Percentiles rank a stretch among this genome's conserved stretches.
phyloP scores from a whole-genome alignment of 2,888 invertebrate genomes.

The Sinhomidia bicolor region DNA sequence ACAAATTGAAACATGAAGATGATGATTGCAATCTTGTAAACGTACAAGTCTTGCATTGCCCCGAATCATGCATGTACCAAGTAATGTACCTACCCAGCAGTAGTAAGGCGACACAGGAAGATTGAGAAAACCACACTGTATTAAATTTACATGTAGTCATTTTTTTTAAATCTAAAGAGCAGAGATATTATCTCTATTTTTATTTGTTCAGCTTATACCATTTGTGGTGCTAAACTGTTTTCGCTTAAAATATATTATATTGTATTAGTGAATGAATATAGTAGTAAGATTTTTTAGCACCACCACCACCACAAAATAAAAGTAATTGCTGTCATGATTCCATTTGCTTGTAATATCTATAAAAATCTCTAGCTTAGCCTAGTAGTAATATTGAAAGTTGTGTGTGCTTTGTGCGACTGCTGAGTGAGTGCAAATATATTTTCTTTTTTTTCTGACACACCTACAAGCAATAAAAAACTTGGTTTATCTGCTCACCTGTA shows the following conservation, averaged over 20 bases:
- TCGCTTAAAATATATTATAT: not conserved
- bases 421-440: too few relatives aligned
- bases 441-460: not conserved
- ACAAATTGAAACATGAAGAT: slow-evolving; percentile 6
- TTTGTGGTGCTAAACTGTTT: not conserved
- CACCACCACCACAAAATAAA: not conserved
- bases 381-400: too few relatives aligned
- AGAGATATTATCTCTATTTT: too few relatives aligned
- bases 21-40: not conserved
- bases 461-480: not conserved
- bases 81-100: not conserved
- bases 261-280: not conserved
- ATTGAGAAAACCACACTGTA: not conserved
- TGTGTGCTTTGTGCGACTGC: too few relatives aligned
- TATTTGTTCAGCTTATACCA: too few relatives aligned
- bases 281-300: slow-evolving; percentile 7
- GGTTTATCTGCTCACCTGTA: not conserved
- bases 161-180: too few relatives aligned
- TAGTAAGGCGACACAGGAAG: not conserved
- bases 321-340: not conserved
- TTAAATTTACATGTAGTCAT: too few relatives aligned
- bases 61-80: not conserved
- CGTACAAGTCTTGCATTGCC: not conserved
- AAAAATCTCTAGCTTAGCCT: not conserved
- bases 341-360: not conserved